Base-by-base conservation (phyloP, 2,113 vertebrate species). In the Vanacampus margaritifer region DNA sequence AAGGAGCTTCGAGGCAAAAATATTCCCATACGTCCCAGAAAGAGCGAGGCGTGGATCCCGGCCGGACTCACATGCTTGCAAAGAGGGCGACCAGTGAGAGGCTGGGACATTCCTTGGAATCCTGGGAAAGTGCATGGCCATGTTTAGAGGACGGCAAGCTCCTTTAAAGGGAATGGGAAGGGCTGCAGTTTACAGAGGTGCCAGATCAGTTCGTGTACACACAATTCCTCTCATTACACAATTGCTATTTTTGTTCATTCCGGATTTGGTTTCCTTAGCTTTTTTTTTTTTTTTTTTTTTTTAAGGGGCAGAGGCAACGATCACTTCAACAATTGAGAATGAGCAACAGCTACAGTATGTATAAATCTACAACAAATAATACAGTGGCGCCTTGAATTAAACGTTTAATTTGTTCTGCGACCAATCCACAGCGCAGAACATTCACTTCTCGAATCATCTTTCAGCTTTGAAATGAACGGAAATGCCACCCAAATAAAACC, bases 31-130 rank as follows among this genome's bases (percentile, higher is more conserved):
- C 78, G 72, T 79, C 78, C 83, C 65, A 72, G n/a, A 69, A 64
- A 46, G 32, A 51, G 10, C 23, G 60, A 24, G 39, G 23, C 59
- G 59, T 24, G 59, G 36, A 23, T 41, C 36, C 36, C 60, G 76
- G 80, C 56, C 68, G 75, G 65, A 69, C 68, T 79, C 69, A 32
- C 58, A 43, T 83, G 67, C 70, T 48, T 69, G 71, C 75, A 77
- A 63, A 9, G 68, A 77, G 69, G 81, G 79, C 73, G 71, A 81
- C 78, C 83, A 82, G 79, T 84, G 93, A 90, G 92, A 93, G 93
- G 90, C 94, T 94, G 93, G 91, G 93, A 94, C 95, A 96, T 98
- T 97, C 95, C 93, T 95, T 78, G 89, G 93, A 98, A 95, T 96
- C 94, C 93, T 93, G 86, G 89, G 92, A 92, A 90, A 94, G 91